These are phyloP conservation scores for Philopedon plagiatum DNA, from an alignment of 2,888 invertebrate species.

Conservation along the genomic window DNA sequence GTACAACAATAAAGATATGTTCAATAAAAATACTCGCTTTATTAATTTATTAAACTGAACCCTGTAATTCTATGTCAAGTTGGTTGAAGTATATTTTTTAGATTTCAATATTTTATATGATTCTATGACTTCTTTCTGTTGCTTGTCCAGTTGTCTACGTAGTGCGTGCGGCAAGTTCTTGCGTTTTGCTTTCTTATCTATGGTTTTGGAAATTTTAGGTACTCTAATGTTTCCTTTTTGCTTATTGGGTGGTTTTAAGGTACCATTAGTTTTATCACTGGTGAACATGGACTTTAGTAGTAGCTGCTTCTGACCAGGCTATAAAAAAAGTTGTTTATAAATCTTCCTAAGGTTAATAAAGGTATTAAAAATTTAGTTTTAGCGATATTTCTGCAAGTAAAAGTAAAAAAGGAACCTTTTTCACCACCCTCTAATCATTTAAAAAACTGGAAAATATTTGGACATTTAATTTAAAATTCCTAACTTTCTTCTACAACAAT, in stretches of 20 bases:
- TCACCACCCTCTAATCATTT: too few species aligned
- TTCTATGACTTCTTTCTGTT: constrained; percentile 73
- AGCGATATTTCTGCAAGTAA: too few species aligned
- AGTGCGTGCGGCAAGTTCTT: constrained; percentile 74
- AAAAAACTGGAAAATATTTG: too few species aligned
- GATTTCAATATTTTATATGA: constrained; percentile 74
- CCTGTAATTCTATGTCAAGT: background rate
- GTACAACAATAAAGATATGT: background rate
- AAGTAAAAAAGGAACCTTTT: too few species aligned
- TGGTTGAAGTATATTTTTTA: constrained; percentile 53
- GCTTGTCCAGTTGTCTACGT: constrained; percentile 73
- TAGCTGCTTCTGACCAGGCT: constrained; percentile 78
- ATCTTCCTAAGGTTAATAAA: too few species aligned
- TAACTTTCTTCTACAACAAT: too few species aligned
- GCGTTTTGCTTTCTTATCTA: constrained; percentile 73
- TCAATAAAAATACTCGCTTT: background rate
- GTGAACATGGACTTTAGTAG: constrained; percentile 73
- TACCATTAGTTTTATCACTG: constrained; percentile 16
- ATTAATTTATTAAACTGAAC: constrained; percentile 10
- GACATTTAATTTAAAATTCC: too few species aligned
- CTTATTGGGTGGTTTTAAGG: constrained; percentile 1
- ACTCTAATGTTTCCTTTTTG: constrained; percentile 55
- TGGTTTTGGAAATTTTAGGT: constrained; percentile 54
- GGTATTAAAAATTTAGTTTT: too few species aligned
- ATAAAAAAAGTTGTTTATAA: constrained; percentile 57